Percentiles rank a stretch among this genome's conserved stretches.
Conservation (phyloP, 2,888 invertebrate genomes). For the Crematogaster levior region DNA sequence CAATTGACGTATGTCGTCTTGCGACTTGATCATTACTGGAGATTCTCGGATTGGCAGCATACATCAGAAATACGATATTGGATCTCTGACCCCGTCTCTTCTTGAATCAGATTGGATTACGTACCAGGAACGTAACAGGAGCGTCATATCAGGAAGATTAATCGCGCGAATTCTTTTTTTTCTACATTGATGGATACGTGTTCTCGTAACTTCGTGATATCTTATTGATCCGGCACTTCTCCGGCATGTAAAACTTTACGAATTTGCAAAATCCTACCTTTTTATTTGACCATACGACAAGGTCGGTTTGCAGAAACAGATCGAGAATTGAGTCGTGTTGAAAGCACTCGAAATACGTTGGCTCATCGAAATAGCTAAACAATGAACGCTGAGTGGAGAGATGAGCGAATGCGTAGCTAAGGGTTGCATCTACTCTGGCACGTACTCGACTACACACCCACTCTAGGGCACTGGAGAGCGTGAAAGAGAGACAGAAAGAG, state of each 20-base stretch:
- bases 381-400: slow-evolving; percentile 71
- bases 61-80: slow-evolving; percentile 18
- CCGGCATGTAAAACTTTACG: neutral
- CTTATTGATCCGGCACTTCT: neutral
- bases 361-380: slow-evolving; percentile 83
- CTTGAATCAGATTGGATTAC: slow-evolving; percentile 14
- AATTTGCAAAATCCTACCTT: neutral
- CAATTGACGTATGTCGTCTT: slow-evolving; percentile 23
- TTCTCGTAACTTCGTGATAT: neutral
- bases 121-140: slow-evolving; percentile 32
- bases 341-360: slow-evolving; percentile 80
- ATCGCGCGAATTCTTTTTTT: neutral
- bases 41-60: neutral
- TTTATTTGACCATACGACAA: neutral
- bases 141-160: slow-evolving; percentile 18
- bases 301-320: neutral
- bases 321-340: slow-evolving; percentile 52
- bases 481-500: too few species aligned
- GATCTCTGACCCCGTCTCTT: neutral
- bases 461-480: slow-evolving; percentile 57
- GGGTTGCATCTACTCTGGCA: slow-evolving; percentile 50
- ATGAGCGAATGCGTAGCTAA: slow-evolving; percentile 48
- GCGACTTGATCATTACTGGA: slow-evolving; percentile 11
- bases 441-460: slow-evolving; percentile 65
- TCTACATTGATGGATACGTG: neutral